Conservation (phyloP, 2,113 vertebrate genomes). For the Microtus ochrogaster region DNA sequence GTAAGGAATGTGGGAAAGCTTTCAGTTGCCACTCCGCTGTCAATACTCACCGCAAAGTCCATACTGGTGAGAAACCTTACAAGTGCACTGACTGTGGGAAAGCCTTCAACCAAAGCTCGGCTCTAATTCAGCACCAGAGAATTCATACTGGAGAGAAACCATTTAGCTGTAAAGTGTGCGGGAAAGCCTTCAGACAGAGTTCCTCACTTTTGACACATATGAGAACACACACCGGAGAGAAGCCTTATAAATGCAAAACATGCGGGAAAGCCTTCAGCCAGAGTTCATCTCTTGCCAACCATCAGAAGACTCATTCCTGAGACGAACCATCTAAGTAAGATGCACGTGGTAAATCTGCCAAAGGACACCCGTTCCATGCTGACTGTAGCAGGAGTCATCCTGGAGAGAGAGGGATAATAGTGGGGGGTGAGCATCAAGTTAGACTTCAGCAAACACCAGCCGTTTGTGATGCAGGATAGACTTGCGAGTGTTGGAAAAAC, state of each 20-base stretch:
- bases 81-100: conserved; percentile 81
- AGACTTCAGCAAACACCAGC: conserved; percentile 3
- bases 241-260: conserved; percentile 76
- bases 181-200: conserved; percentile 78
- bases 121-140: conserved; percentile 80
- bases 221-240: conserved; percentile 81
- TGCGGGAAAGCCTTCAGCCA: conserved; percentile 79
- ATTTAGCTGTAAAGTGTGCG: conserved; percentile 76
- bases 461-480: neutral
- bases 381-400: conserved; percentile 26
- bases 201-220: conserved; percentile 78
- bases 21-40: conserved; percentile 82
- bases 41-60: conserved; percentile 80
- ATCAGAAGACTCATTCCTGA: conserved; percentile 78
- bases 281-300: conserved; percentile 77
- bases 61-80: conserved; percentile 81
- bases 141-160: conserved; percentile 83
- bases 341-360: conserved; percentile 33
- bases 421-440: conserved; percentile 47
- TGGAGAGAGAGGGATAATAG: conserved; percentile 7
- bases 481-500: neutral
- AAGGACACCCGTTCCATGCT: conserved; percentile 17
- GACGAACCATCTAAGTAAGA: conserved; percentile 41
- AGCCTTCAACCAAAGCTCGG: conserved; percentile 81
- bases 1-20: conserved; percentile 82